Evolutionary conservation across 2,797 vertebrate genomes (phyloP).

Genomic region (Tokudaia tokunoshimensis): DNA sequence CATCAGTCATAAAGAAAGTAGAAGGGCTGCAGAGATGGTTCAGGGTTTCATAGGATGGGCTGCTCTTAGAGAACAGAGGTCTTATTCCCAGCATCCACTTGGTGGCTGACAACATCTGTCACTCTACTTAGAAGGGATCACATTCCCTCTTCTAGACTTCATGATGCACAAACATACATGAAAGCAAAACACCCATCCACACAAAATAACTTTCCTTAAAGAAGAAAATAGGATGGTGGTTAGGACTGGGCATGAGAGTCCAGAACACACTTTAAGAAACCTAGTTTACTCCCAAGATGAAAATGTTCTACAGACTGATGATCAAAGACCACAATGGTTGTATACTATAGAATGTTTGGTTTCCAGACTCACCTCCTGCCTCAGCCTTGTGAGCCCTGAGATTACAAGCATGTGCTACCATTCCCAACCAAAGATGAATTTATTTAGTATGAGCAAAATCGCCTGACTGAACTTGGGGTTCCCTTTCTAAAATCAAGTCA

Average conservation of each 20-base stretch:
- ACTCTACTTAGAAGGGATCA: background rate
- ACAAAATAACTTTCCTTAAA: background rate
- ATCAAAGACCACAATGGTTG: background rate
- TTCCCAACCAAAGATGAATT: conserved; percentile 35
- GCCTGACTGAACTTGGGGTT: conserved; percentile 39
- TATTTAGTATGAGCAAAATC: conserved; percentile 45
- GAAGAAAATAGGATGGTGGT: background rate
- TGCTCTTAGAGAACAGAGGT: background rate
- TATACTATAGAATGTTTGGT: background rate
- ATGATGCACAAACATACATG: background rate
- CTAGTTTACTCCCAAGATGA: background rate
- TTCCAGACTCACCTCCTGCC: background rate
- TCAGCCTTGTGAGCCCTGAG: background rate
- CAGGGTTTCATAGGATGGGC: background rate
- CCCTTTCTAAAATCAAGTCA: conserved; percentile 48
- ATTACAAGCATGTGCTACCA: background rate
- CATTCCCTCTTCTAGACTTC: background rate
- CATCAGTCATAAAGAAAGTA: conserved; percentile 9
- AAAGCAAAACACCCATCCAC: background rate
- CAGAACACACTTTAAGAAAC: background rate
- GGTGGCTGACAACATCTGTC: background rate
- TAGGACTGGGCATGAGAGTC: no score
- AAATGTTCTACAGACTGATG: background rate
- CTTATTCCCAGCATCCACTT: background rate
- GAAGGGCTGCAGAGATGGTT: background rate